Evolutionary conservation across 2,113 vertebrate species (phyloP), one percentile per base, ranked within the genome.

Genomic region (Tyto alba): DNA sequence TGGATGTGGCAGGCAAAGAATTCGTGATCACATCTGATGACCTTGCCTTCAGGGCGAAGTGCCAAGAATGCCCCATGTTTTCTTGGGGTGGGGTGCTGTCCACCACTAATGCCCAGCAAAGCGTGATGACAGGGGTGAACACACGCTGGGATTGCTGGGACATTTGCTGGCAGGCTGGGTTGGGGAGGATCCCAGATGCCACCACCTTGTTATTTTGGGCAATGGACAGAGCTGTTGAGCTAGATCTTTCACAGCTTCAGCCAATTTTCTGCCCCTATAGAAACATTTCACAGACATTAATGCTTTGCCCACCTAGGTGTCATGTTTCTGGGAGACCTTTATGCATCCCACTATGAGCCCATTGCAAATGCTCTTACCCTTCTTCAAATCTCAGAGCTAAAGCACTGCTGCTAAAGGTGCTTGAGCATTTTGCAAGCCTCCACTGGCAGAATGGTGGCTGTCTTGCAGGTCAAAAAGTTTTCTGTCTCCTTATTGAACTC

Each of bases 11-110:
- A 95, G 96, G 91, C 89, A 78, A 95, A 83, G 95, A 96, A 97
- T 98, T 94, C 57, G 7, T 97, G 89, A 52, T 92, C 62, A 1
- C 62, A 78, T 92, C 94, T 94, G 95, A 90, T 97, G 97, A 97
- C 97, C 97, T 97, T 97, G 98, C 92, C 93, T 97, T 89, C 78
- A 56, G 81, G 94, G 88, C 27, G 0, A 23, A 48, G 80, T 89
- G 98, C 98, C 98, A 98, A 93, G 97, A 98, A 98, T 90, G 92
- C 73, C 97, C 97, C 97, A 88, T 96, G 96, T 95, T 97, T 98
- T 97, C 92, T 96, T 29, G 83, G 98, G 98, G 98, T 96, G 98
- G 59, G 97, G 98, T 96, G 93, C 75, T 93, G 91, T 81, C 95
- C 93, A 88, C 97, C 89, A 85, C 91, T 97, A 95, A 97, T 97